Conservation (phyloP, 2,797 vertebrate species). For the Poeciliopsis turneri region DNA sequence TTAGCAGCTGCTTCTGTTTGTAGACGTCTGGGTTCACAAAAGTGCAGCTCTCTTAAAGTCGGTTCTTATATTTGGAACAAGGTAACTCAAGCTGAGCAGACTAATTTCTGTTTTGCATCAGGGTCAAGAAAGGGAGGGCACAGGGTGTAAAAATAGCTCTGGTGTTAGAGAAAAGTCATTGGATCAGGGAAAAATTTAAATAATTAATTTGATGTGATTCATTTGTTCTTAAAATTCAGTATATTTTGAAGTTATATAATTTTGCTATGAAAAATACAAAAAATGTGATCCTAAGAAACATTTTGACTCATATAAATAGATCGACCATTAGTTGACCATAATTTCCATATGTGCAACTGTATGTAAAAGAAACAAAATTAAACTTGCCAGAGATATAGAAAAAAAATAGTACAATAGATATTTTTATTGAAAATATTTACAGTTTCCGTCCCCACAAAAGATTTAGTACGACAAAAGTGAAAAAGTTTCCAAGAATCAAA, state of each 20-base stretch:
- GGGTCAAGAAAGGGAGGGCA: not conserved
- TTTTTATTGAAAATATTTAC: conserved; percentile 88
- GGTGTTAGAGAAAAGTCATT: conserved; percentile 59
- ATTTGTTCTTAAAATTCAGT: not conserved
- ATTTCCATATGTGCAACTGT: conserved; percentile 1
- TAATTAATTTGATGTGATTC: conserved; percentile 51
- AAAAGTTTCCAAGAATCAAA: conserved; percentile 57
- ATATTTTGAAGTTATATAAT: not conserved
- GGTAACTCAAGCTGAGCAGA: conserved; percentile 72
- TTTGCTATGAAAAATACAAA: not conserved
- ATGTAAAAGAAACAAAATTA: conserved; percentile 44
- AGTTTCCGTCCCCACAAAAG: conserved; percentile 57
- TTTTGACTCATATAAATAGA: not conserved
- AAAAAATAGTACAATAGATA: conserved; percentile 65
- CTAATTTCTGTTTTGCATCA: conserved; percentile 54
- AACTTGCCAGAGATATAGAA: conserved; percentile 64
- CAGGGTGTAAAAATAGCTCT: conserved; percentile 75
- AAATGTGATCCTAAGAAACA: not conserved
- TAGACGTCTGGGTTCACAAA: conserved; percentile 42
- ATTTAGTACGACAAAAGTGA: conserved; percentile 71
- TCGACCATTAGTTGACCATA: not conserved
- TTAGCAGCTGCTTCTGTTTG: conserved; percentile 75
- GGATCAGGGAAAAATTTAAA: conserved; percentile 53
- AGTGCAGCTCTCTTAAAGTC: conserved; percentile 55
- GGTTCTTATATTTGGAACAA: conserved; percentile 75